Conservation (phyloP, 2,113 vertebrate species). For the Ursus arctos region DNA sequence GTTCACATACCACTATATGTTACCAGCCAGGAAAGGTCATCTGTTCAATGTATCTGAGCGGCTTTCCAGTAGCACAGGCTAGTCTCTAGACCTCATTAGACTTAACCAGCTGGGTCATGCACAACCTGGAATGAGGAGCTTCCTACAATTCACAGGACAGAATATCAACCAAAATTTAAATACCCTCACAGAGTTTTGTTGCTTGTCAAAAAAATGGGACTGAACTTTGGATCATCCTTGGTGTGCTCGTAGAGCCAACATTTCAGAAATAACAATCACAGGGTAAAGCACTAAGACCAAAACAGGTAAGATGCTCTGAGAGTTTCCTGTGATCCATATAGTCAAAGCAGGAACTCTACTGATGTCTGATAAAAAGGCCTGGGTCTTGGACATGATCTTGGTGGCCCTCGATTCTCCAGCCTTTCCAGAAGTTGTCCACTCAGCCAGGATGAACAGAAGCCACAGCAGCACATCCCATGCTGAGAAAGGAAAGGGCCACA, state of each 20-base stretch:
- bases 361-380: not conserved
- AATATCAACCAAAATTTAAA: not conserved
- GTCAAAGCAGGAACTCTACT: not conserved
- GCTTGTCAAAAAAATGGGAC: not conserved
- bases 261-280: not conserved
- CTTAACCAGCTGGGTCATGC: not conserved
- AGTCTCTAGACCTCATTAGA: not conserved
- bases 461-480: accelerated
- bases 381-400: too few species aligned
- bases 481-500: not conserved
- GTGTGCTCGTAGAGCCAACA: not conserved
- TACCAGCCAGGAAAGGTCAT: not conserved
- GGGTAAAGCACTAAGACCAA: not conserved
- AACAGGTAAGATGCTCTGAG: not conserved
- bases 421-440: not conserved
- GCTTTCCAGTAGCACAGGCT: not conserved
- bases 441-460: not conserved
- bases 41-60: not conserved
- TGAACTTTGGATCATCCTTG: not conserved
- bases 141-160: not conserved
- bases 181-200: not conserved
- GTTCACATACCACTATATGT: not conserved
- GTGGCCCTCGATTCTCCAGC: not conserved
- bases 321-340: not conserved
- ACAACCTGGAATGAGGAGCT: not conserved